A percentile compares a stretch with the other conserved stretches of the same genome.
Conservation (phyloP, 2,888 invertebrate species). For the Pseudococcus longispinus region DNA sequence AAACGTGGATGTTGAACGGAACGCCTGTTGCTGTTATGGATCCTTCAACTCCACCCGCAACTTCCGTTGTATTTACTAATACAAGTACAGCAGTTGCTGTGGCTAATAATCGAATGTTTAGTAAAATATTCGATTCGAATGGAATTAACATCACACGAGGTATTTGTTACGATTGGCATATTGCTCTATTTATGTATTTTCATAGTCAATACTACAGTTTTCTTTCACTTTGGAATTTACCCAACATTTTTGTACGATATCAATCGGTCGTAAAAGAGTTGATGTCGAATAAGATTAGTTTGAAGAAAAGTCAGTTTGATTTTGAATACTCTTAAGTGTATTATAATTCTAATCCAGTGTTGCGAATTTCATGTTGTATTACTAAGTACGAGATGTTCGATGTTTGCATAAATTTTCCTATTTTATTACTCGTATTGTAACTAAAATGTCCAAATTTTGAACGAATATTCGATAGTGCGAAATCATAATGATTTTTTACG, state of each 20-base stretch:
- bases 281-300: neutral
- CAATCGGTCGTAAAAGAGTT: neutral
- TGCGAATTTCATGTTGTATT: neutral
- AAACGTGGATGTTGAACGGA: slow-evolving; percentile 6
- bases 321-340: neutral
- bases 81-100: neutral
- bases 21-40: slow-evolving; percentile 35
- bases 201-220: neutral
- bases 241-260: neutral
- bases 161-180: slow-evolving; percentile 24
- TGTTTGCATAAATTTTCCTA: no score
- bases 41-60: slow-evolving; percentile 32
- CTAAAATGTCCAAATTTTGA: no score
- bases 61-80: neutral
- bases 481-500: neutral
- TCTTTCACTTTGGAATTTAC: neutral
- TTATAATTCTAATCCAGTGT: neutral
- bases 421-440: no score
- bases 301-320: neutral
- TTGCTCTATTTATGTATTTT: neutral
- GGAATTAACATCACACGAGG: slow-evolving; percentile 25
- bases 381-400: no score
- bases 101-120: slow-evolving; percentile 42
- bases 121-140: slow-evolving; percentile 45
- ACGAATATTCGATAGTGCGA: neutral